These are phyloP conservation scores for Marronus borbonicus DNA, from an alignment of 2,888 invertebrate genomes.

Conservation along the genomic window DNA sequence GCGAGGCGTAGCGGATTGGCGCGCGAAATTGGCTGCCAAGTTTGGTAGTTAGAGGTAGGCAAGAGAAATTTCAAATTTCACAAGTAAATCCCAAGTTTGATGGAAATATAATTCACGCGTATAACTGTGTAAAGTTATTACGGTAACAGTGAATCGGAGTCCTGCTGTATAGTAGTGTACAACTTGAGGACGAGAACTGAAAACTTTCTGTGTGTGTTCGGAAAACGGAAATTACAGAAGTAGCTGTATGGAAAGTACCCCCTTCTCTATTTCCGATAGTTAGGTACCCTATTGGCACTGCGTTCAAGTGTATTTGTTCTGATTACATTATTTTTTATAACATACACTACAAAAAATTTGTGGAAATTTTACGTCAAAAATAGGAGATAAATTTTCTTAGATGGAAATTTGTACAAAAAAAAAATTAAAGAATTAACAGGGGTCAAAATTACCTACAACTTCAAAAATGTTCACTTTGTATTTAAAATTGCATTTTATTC, in stretches of 20 bases:
- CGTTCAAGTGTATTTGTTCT: not conserved
- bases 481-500: too few relatives aligned
- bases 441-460: too few relatives aligned
- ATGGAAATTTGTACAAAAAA: too few relatives aligned
- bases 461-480: too few relatives aligned
- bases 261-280: slow-evolving; percentile 7
- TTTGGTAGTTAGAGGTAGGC: slow-evolving; percentile 34
- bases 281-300: not conserved
- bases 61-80: slow-evolving; percentile 54
- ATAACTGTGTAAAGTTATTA: slow-evolving; percentile 60
- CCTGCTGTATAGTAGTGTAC: slow-evolving; percentile 57
- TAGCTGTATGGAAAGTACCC: slow-evolving; percentile 45
- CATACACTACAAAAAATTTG: too few relatives aligned
- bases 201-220: slow-evolving; percentile 54
- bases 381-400: too few relatives aligned
- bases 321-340: too few relatives aligned
- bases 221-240: slow-evolving; percentile 56
- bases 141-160: slow-evolving; percentile 46
- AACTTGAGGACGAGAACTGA: slow-evolving; percentile 56
- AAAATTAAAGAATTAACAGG: too few relatives aligned
- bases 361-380: too few relatives aligned
- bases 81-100: slow-evolving; percentile 61
- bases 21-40: slow-evolving; percentile 26
- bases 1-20: slow-evolving; percentile 35
- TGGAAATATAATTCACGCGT: slow-evolving; percentile 63